Evolutionary conservation across 2,797 vertebrate genomes (phyloP).

Genomic region (Paramormyrops hopkinsi): DNA sequence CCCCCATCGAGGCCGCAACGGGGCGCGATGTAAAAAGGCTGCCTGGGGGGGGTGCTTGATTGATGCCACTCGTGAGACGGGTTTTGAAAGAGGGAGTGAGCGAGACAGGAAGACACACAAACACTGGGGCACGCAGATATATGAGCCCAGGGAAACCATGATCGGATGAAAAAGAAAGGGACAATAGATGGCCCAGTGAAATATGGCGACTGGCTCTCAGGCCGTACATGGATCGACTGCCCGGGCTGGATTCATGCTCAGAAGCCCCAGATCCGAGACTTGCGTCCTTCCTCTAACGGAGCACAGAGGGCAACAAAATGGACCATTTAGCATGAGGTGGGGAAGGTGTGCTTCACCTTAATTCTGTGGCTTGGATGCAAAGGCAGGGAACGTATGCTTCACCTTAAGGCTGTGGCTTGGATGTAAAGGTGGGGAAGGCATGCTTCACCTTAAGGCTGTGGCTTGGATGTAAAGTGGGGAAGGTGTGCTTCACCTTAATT

Average conservation of each 20-base stretch:
- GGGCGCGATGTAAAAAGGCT: not conserved
- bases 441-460: too few relatives aligned
- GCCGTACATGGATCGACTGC: not conserved
- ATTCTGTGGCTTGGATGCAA: too few relatives aligned
- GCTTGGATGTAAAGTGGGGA: too few relatives aligned
- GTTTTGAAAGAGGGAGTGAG: not conserved
- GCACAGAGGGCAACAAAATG: not conserved
- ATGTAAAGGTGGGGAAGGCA: not conserved
- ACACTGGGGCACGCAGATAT: not conserved
- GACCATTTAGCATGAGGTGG: not conserved
- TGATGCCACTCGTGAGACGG: conserved; percentile 31
- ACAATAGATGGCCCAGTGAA: not conserved
- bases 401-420: too few relatives aligned
- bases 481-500: too few relatives aligned
- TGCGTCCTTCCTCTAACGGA: not conserved
- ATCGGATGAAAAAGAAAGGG: not conserved
- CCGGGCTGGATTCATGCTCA: not conserved
- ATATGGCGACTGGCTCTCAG: not conserved
- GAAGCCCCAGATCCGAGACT: not conserved
- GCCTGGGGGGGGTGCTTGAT: conserved; percentile 11
- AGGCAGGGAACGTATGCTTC: not conserved
- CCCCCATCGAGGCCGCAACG: not conserved
- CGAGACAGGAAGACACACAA: not conserved
- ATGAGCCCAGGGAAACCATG: not conserved
- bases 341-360: too few relatives aligned